These are phyloP conservation scores for Anneissia japonica DNA, from an alignment of 35 echinoderm and acorn worm genomes.

Conservation along the genomic window DNA sequence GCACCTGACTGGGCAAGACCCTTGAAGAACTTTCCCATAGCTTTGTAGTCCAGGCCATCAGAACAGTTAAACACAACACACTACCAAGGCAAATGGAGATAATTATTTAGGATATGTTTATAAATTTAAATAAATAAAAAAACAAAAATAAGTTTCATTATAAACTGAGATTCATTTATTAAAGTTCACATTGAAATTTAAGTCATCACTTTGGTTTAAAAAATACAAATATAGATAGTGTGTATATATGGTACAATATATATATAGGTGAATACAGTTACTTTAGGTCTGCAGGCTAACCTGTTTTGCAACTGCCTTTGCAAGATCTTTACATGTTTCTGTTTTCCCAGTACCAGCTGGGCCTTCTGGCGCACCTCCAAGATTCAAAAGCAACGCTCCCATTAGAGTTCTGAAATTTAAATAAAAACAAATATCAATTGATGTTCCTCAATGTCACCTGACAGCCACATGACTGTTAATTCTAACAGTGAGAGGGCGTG, in stretches of 20 bases:
- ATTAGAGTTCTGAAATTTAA: constrained; percentile 64
- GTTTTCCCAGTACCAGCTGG: constrained; percentile 97
- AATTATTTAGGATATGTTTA: background rate
- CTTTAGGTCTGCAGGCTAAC: constrained; percentile 5
- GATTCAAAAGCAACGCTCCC: constrained; percentile 81
- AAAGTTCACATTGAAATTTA: too few relatives aligned
- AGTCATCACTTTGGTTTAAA: too few relatives aligned
- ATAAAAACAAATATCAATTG: background rate
- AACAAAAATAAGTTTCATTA: too few relatives aligned
- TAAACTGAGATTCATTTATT: too few relatives aligned
- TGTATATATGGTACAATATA: too few relatives aligned
- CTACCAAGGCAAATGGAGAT: constrained; percentile 13
- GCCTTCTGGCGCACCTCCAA: constrained; percentile 94
- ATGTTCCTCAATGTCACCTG: too few relatives aligned
- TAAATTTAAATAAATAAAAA: background rate
- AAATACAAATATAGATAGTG: too few relatives aligned
- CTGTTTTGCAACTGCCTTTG: constrained; percentile 98
- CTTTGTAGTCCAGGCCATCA: constrained; percentile 96
- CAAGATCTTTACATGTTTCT: constrained; percentile 96
- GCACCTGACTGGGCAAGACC: constrained; percentile 90
- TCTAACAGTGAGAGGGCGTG: too few relatives aligned
- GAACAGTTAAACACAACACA: constrained; percentile 99
- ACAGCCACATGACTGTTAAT: too few relatives aligned
- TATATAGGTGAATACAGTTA: too few relatives aligned
- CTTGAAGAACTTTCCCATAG: constrained; percentile 98